Evolutionary conservation across 92 coral and sea anemone species (phyloP).

Genomic region (Plumapathes pennacea): DNA sequence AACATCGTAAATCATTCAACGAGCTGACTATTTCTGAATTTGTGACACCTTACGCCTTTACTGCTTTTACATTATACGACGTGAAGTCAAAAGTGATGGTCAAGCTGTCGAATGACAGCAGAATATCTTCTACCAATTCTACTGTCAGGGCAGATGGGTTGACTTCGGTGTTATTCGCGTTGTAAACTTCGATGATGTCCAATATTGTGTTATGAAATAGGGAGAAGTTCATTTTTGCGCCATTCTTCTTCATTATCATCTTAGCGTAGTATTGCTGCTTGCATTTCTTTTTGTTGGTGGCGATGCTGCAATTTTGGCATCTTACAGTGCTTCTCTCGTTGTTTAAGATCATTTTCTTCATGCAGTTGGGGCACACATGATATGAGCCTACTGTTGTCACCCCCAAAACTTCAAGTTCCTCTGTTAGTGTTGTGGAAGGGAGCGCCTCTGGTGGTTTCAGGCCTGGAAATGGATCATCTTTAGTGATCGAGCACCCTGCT

Average conservation of each 20-base stretch:
- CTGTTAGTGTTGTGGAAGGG: conserved; percentile 22
- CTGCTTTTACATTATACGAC: too few relatives aligned
- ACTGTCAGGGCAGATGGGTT: conserved; percentile 4
- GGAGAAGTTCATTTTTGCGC: conserved; percentile 7
- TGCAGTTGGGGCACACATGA: conserved; percentile 3
- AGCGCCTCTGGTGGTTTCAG: conserved; percentile 30
- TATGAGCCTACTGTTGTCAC: conserved; percentile 4
- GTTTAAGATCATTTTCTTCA: conserved; percentile 4
- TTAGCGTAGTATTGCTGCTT: conserved; percentile 9
- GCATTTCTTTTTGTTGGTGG: conserved; percentile 4
- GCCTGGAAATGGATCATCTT: conserved; percentile 19
- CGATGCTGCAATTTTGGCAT: conserved; percentile 12
- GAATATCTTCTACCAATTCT: conserved; percentile 14
- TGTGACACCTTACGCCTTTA: too few relatives aligned
- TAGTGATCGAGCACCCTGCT: conserved; percentile 27
- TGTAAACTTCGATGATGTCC: conserved; percentile 4
- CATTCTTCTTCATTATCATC: conserved; percentile 1
- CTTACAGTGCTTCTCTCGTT: background rate
- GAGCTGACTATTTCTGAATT: too few relatives aligned
- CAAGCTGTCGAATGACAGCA: conserved; percentile 29
- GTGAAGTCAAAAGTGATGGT: conserved; percentile 28
- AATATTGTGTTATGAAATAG: conserved; percentile 2
- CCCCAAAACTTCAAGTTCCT: conserved; percentile 5
- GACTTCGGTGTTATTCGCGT: conserved; percentile 6
- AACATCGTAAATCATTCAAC: too few relatives aligned